Percentiles rank a stretch among this genome's conserved stretches.
phyloP scores from a whole-genome alignment of 2,888 invertebrate genomes.

The Theretra japonica region DNA sequence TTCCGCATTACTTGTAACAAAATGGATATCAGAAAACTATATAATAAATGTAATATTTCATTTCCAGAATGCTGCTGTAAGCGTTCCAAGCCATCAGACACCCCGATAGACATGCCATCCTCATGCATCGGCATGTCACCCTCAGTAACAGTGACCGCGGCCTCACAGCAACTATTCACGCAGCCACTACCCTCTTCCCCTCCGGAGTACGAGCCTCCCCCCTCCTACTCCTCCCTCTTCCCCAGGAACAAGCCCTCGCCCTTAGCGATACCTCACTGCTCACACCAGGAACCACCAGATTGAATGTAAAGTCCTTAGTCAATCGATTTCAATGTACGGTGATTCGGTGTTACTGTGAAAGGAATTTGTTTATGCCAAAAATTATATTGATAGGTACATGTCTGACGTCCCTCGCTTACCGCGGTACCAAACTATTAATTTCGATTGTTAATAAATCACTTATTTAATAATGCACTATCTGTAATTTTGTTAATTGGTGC shows the following conservation, averaged over 20 bases:
- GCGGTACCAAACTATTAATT: neutral
- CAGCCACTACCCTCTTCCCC: slow-evolving; percentile 74
- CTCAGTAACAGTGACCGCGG: slow-evolving; percentile 71
- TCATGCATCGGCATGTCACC: slow-evolving; percentile 79
- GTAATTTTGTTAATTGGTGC: neutral
- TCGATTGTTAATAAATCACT: slow-evolving; percentile 6
- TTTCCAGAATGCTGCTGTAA: slow-evolving; percentile 83
- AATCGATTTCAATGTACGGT: slow-evolving; percentile 11
- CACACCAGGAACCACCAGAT: slow-evolving; percentile 76
- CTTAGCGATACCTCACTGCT: slow-evolving; percentile 77
- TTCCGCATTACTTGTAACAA: no score
- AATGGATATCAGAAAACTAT: no score
- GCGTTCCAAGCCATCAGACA: slow-evolving; percentile 76
- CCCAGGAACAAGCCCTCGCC: slow-evolving; percentile 81
- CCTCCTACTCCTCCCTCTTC: slow-evolving; percentile 88
- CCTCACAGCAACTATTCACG: slow-evolving; percentile 70
- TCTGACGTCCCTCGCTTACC: neutral
- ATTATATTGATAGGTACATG: slow-evolving; percentile 25
- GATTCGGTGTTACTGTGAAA: slow-evolving; percentile 14
- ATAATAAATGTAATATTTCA: neutral
- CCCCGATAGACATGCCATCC: slow-evolving; percentile 75
- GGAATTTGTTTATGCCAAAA: slow-evolving; percentile 27
- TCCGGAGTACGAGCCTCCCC: slow-evolving; percentile 88
- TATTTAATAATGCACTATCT: slow-evolving; percentile 5
- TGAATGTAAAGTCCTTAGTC: slow-evolving; percentile 46